phyloP scores from a whole-genome alignment of 1,140 invertebrate species.

The Achroia grisella region DNA sequence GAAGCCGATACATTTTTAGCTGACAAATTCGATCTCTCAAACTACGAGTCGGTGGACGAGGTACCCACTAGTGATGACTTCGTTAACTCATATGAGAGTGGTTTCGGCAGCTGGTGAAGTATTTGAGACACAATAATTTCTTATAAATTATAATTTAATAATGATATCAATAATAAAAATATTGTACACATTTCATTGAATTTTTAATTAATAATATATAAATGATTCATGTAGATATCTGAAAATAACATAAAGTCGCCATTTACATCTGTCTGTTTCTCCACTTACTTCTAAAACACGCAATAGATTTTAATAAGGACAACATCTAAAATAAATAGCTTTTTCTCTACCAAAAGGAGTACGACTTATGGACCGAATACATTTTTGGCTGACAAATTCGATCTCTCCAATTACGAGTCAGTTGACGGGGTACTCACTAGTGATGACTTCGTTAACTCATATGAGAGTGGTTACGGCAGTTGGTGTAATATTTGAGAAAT shows the following conservation, averaged over 20 bases:
- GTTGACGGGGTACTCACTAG: slow-evolving; percentile 22
- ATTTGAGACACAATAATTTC: background rate
- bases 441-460: slow-evolving; percentile 34
- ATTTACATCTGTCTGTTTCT: too few species aligned
- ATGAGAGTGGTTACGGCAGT: slow-evolving; percentile 31
- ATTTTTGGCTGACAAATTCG: slow-evolving; percentile 60
- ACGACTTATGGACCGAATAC: slow-evolving; percentile 38
- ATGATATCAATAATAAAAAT: too few species aligned
- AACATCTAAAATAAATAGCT: slow-evolving; percentile 25
- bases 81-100: slow-evolving; percentile 36
- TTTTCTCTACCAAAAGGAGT: slow-evolving; percentile 52
- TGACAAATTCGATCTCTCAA: slow-evolving; percentile 54
- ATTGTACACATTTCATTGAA: too few species aligned
- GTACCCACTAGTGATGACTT: slow-evolving; percentile 22
- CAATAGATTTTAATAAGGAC: too few species aligned
- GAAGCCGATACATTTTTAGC: slow-evolving; percentile 53
- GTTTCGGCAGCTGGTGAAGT: slow-evolving; percentile 23
- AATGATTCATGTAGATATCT: too few species aligned
- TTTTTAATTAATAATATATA: too few species aligned
- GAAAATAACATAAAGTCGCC: too few species aligned
- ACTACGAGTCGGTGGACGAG: slow-evolving; percentile 41
- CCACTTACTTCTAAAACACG: too few species aligned
- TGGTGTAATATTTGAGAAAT: slow-evolving; percentile 14
- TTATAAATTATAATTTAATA: too few species aligned
- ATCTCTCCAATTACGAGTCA: slow-evolving; percentile 46